These are phyloP conservation scores for Hofmannophila pseudospretella DNA, from an alignment of 2,888 invertebrate genomes.

Conservation along the genomic window DNA sequence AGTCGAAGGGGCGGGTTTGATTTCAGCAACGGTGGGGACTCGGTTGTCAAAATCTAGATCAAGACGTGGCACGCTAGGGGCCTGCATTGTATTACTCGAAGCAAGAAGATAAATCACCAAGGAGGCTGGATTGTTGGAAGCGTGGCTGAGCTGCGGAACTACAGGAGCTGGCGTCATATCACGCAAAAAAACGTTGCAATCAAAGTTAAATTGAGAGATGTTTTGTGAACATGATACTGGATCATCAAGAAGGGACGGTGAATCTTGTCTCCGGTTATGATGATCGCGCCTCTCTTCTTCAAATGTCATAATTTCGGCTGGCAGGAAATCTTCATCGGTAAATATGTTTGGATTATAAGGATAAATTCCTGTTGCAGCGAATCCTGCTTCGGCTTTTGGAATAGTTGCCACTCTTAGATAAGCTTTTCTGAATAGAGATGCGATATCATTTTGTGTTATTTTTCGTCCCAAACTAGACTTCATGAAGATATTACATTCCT, in stretches of 20 bases:
- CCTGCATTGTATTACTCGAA: no score
- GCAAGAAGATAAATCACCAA: no score
- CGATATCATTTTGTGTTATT: slow-evolving; percentile 11
- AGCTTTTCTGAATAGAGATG: slow-evolving; percentile 10
- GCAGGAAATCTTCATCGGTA: slow-evolving; percentile 15
- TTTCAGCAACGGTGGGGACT: no score
- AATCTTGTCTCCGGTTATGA: not conserved
- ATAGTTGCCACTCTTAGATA: slow-evolving; percentile 10
- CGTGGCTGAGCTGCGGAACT: no score
- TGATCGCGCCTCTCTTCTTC: not conserved
- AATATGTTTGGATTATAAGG: slow-evolving; percentile 20
- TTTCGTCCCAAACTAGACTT: not conserved
- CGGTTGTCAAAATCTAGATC: no score
- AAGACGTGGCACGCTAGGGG: no score
- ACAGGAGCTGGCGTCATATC: no score
- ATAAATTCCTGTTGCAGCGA: slow-evolving; percentile 10
- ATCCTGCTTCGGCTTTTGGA: slow-evolving; percentile 8
- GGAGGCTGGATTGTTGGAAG: no score
- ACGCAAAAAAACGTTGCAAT: no score
- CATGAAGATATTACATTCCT: slow-evolving; percentile 8
- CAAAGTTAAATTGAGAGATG: no score
- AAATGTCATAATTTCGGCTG: slow-evolving; percentile 10
- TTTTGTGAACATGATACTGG: no score
- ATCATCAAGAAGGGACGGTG: not conserved
- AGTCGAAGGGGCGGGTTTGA: no score